Evolutionary conservation across 2,113 vertebrate species (phyloP).

Genomic region (Seriola dumerili): DNA sequence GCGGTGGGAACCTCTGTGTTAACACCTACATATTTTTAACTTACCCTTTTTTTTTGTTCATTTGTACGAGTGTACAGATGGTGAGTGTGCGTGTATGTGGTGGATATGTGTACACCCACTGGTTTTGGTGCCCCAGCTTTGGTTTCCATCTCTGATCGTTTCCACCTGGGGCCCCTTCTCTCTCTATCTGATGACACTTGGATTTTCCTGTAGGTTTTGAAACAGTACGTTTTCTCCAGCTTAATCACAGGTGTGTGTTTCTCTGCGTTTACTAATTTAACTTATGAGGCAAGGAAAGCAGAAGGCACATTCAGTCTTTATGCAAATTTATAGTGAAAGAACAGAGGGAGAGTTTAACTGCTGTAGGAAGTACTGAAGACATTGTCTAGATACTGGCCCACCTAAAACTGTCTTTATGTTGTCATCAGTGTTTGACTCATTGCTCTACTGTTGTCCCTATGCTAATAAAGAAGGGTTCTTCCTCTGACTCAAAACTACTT

Average conservation of each 20-base stretch:
- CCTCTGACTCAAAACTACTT: slow-evolving; percentile 69
- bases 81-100: slow-evolving; percentile 9
- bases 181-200: slow-evolving; percentile 1
- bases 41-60: background rate
- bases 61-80: background rate
- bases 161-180: slow-evolving; percentile 1
- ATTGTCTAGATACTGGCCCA: slow-evolving; percentile 23
- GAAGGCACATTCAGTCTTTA: background rate
- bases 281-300: slow-evolving; percentile 25
- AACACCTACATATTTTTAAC: background rate
- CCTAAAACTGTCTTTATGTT: slow-evolving; percentile 29
- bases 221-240: background rate
- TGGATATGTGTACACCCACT: background rate
- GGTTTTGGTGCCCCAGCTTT: background rate
- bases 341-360: slow-evolving; percentile 13
- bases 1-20: background rate
- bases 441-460: slow-evolving; percentile 20
- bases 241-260: slow-evolving; percentile 12
- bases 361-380: background rate
- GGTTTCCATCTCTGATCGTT: slow-evolving; percentile 38
- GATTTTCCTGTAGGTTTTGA: slow-evolving; percentile 3
- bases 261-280: slow-evolving; percentile 22
- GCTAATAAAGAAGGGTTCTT: slow-evolving; percentile 58
- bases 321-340: slow-evolving; percentile 11
- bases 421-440: slow-evolving; percentile 60